Conservation (phyloP, 2,888 invertebrate genomes). For the Trimorus sp. region DNA sequence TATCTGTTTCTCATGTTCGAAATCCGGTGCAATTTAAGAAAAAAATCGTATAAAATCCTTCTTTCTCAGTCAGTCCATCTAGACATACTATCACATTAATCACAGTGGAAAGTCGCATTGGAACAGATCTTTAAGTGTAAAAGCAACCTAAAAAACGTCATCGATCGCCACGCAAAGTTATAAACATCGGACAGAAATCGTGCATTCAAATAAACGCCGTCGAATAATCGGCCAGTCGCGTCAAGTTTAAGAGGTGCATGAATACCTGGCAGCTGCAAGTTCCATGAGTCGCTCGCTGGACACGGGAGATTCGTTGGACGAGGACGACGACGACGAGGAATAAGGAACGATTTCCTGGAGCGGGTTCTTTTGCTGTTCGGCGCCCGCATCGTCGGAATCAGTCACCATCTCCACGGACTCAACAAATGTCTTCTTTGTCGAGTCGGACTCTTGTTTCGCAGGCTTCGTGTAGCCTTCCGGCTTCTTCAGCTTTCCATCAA, state of each 20-base stretch:
- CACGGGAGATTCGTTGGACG: slow-evolving; percentile 58
- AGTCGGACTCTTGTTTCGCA: slow-evolving; percentile 66
- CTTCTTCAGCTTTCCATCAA: slow-evolving; percentile 84
- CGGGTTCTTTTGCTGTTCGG: slow-evolving; percentile 2
- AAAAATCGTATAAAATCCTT: slow-evolving; percentile 11
- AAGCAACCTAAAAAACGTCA: slow-evolving; percentile 1
- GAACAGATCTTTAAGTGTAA: not conserved
- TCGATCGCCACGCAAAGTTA: not conserved
- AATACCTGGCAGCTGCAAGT: slow-evolving; percentile 36
- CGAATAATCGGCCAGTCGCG: not conserved
- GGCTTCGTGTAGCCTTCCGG: slow-evolving; percentile 66
- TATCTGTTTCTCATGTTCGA: slow-evolving; percentile 1
- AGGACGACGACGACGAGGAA: slow-evolving; percentile 63
- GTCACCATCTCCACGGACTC: not conserved
- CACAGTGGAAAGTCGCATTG: slow-evolving; percentile 16
- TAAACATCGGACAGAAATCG: not conserved
- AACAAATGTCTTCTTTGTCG: slow-evolving; percentile 23
- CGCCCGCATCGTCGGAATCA: not conserved
- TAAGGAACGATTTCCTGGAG: slow-evolving; percentile 63
- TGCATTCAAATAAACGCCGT: not conserved
- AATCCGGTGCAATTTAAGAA: slow-evolving; percentile 47
- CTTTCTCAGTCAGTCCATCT: slow-evolving; percentile 34
- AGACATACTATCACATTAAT: slow-evolving; percentile 29
- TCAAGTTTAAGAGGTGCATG: not conserved
- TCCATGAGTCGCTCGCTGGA: slow-evolving; percentile 41